These are phyloP conservation scores for Mythimna pallens DNA, from an alignment of 2,888 invertebrate genomes.

Conservation along the genomic window DNA sequence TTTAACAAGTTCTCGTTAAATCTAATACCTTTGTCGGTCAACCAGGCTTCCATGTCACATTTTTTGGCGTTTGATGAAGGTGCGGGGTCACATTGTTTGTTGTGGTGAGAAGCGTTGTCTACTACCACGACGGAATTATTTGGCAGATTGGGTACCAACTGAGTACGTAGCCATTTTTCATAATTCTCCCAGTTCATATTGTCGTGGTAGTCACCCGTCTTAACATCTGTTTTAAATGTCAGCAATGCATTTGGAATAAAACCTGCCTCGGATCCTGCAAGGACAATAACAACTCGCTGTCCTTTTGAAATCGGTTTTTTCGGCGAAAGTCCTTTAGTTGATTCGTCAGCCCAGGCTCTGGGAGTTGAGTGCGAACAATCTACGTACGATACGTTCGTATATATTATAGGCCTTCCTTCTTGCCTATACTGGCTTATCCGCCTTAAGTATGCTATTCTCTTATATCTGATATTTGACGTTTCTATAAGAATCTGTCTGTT, in stretches of 20 bases:
- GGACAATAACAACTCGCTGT: too few relatives aligned
- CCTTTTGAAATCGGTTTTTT: not conserved
- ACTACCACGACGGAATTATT: not conserved
- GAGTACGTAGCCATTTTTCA: not conserved
- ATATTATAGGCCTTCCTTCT: not conserved
- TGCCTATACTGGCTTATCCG: not conserved
- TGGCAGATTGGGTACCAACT: not conserved
- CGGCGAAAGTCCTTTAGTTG: not conserved
- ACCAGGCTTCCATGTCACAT: not conserved
- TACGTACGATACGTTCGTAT: too few relatives aligned
- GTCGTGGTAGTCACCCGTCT: not conserved
- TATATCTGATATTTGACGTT: not conserved
- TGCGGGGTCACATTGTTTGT: not conserved
- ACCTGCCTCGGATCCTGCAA: too few relatives aligned
- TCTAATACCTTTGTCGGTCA: not conserved
- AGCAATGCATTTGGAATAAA: too few relatives aligned
- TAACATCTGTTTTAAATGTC: too few relatives aligned
- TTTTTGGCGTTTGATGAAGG: not conserved
- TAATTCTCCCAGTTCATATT: not conserved
- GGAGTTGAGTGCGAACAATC: not conserved
- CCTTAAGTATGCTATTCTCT: not conserved
- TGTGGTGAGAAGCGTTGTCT: not conserved
- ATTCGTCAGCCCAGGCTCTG: not conserved
- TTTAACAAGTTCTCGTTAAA: not conserved
- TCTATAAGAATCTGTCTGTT: not conserved